Evolutionary conservation across 53 echinoderm and acorn worm species (phyloP).

Genomic region (Luidia sarsii): DNA sequence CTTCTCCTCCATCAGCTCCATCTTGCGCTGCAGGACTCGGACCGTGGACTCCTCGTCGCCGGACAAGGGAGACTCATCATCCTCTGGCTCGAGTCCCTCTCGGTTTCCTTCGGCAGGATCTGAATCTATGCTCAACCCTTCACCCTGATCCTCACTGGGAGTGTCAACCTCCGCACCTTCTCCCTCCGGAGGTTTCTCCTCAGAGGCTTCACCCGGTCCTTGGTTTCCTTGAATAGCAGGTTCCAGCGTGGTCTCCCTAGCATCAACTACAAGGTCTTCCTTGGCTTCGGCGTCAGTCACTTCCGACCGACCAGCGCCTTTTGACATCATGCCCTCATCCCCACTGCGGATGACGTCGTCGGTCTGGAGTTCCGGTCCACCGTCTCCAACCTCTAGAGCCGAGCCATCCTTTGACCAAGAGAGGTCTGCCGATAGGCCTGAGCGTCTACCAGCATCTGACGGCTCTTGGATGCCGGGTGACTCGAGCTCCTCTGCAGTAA

Average conservation of each 20-base stretch:
- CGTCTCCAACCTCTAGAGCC: background rate
- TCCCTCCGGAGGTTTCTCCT: background rate
- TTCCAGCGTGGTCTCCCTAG: background rate
- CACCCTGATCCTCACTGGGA: too few species aligned
- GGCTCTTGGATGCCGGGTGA: background rate
- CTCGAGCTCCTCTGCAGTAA: background rate
- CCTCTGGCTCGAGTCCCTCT: background rate
- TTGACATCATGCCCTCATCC: too few species aligned
- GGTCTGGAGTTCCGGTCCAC: background rate
- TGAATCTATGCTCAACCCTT: too few species aligned
- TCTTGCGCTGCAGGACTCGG: slow-evolving; percentile 5
- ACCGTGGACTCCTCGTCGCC: slow-evolving; percentile 4
- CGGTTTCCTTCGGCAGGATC: too few species aligned
- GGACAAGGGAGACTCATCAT: background rate
- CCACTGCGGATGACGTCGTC: background rate
- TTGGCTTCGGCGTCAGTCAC: background rate
- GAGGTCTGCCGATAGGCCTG: too few species aligned
- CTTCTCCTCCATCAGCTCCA: slow-evolving; percentile 42
- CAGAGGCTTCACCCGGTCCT: background rate
- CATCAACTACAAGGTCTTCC: background rate
- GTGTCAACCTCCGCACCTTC: background rate
- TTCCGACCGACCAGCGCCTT: too few species aligned
- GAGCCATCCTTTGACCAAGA: too few species aligned
- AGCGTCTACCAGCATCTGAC: background rate
- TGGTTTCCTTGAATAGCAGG: background rate